Percentiles rank a stretch among this genome's conserved stretches.
Evolutionary conservation across 1,140 invertebrate species (phyloP).

Genomic region (Drosophila nasuta): DNA sequence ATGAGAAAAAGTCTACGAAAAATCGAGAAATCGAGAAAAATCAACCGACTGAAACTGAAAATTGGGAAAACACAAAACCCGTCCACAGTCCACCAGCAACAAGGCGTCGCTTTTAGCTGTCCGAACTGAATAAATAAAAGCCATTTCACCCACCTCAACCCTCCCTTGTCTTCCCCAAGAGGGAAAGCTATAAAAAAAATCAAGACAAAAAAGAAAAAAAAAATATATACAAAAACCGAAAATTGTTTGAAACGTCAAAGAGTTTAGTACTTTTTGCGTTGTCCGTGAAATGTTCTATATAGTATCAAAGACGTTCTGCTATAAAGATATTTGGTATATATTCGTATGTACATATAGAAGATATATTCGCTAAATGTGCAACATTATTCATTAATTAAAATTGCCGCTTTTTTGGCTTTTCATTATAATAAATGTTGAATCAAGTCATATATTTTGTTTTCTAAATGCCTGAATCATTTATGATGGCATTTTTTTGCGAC

Average conservation of each 20-base stretch:
- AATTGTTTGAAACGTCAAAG: constrained; percentile 76
- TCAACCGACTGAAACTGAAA: constrained; percentile 36
- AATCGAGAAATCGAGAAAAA: constrained; percentile 43
- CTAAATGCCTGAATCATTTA: constrained; percentile 15
- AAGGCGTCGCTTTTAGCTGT: constrained; percentile 53
- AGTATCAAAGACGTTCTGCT: constrained; percentile 11
- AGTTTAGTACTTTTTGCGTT: constrained; percentile 62
- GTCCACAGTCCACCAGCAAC: constrained; percentile 9
- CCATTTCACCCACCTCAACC: constrained; percentile 37
- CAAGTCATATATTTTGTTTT: constrained; percentile 4
- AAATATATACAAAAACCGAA: constrained; percentile 48
- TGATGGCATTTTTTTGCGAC: not conserved
- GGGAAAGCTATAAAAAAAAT: constrained; percentile 30
- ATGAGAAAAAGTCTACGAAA: constrained; percentile 50
- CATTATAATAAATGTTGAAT: constrained; percentile 18
- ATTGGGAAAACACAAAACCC: constrained; percentile 52
- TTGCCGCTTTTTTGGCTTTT: constrained; percentile 15
- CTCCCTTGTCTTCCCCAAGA: not conserved
- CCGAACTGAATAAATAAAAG: constrained; percentile 73
- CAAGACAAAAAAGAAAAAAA: constrained; percentile 34
- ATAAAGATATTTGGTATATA: constrained; percentile 15
- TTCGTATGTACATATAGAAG: not conserved
- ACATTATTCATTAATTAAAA: constrained; percentile 44
- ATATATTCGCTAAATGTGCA: constrained; percentile 11
- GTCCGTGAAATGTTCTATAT: constrained; percentile 50